Percentiles rank a stretch among this genome's conserved stretches.
These are phyloP conservation scores for Pecten maximus DNA, from an alignment of 2,888 invertebrate species.

Conservation along the genomic window DNA sequence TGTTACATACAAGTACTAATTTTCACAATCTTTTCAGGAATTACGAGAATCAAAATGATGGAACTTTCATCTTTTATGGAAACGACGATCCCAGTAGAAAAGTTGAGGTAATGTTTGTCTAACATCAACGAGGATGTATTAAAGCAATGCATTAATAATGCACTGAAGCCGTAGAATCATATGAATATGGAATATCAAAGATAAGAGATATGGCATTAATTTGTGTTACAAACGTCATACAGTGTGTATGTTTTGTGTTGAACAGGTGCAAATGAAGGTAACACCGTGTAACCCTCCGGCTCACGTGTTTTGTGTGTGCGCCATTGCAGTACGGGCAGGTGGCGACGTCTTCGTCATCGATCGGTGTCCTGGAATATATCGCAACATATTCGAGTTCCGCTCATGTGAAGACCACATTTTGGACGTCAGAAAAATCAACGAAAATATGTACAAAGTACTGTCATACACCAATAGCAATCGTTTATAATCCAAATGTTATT, in stretches of 20 bases:
- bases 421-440: conserved; percentile 40
- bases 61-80: conserved; percentile 40
- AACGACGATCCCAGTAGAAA: neutral
- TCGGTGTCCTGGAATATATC: conserved; percentile 7
- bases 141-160: too few species aligned
- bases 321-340: conserved; percentile 19
- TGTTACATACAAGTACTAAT: too few species aligned
- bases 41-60: conserved; percentile 36
- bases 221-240: too few species aligned
- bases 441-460: conserved; percentile 36
- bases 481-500: too few species aligned
- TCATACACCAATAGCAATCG: neutral
- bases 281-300: neutral
- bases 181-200: too few species aligned
- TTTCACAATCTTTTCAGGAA: neutral
- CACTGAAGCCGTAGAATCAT: too few species aligned
- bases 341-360: conserved; percentile 43
- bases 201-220: too few species aligned
- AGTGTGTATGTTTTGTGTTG: neutral
- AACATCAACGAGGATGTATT: too few species aligned
- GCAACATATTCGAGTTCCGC: conserved; percentile 22
- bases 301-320: conserved; percentile 37
- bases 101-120: neutral
- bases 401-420: conserved; percentile 38
- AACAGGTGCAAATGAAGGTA: conserved; percentile 40